These are phyloP conservation scores for Drosophila quinaria DNA, from an alignment of 2,888 invertebrate species.

Conservation along the genomic window DNA sequence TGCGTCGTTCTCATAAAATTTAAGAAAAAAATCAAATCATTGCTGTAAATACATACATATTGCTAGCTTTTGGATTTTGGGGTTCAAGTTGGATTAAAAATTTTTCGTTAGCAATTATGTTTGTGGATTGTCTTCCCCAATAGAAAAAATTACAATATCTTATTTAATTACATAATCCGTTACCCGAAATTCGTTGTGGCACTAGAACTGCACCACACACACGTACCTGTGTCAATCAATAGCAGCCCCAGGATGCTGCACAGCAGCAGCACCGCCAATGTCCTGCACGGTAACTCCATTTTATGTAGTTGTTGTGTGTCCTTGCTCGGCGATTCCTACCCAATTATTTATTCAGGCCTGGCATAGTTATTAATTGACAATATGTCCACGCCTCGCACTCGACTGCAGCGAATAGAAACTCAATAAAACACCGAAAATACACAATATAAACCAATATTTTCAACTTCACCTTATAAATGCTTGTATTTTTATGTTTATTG, in stretches of 20 bases:
- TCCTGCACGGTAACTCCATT: conserved; percentile 54
- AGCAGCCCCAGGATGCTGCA: conserved; percentile 65
- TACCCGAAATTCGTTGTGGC: conserved; percentile 15
- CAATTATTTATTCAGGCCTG: conserved; percentile 37
- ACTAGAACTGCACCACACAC: conserved; percentile 29
- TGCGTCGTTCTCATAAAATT: conserved; percentile 72
- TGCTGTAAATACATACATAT: conserved; percentile 63
- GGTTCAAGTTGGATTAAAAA: conserved; percentile 35
- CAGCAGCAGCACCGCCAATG: conserved; percentile 44
- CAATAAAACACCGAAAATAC: neutral
- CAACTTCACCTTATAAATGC: conserved; percentile 47
- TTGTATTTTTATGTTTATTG: conserved; percentile 11
- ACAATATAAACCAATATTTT: neutral
- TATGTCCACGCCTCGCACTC: conserved; percentile 34
- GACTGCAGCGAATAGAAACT: conserved; percentile 8
- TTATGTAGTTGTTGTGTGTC: conserved; percentile 25
- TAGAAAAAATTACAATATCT: conserved; percentile 5
- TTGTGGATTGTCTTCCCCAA: conserved; percentile 3
- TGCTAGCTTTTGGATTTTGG: conserved; percentile 31
- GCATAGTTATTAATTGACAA: conserved; percentile 35
- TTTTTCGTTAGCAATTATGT: conserved; percentile 16
- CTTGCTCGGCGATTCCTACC: conserved; percentile 13
- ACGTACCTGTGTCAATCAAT: conserved; percentile 74
- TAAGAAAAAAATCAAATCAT: conserved; percentile 85
- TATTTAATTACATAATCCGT: conserved; percentile 59